These are phyloP conservation scores for Gonocerus acuteangulatus DNA, from an alignment of 2,888 invertebrate species.

Conservation along the genomic window DNA sequence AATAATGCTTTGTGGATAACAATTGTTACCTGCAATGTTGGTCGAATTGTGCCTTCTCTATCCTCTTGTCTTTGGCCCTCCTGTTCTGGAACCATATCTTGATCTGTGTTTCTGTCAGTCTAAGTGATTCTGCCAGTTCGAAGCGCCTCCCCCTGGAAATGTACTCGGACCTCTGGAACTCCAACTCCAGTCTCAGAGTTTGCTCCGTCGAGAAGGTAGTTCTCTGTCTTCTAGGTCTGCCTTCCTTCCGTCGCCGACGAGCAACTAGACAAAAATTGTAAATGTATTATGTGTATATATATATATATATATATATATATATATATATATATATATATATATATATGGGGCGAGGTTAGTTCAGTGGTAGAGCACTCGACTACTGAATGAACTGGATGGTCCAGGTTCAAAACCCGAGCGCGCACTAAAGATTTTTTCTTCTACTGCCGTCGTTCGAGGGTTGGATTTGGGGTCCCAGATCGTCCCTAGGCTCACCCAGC, in stretches of 20 bases:
- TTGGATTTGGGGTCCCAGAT: no score
- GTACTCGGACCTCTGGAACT: slow-evolving; percentile 86
- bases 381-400: no score
- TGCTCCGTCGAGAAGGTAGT: slow-evolving; percentile 94
- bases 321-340: no score
- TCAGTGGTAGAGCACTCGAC: no score
- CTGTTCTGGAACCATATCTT: slow-evolving; percentile 93
- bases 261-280: slow-evolving; percentile 74
- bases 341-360: no score
- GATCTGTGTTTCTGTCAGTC: slow-evolving; percentile 69
- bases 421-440: no score
- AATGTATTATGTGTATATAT: no score
- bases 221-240: slow-evolving; percentile 77
- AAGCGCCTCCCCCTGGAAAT: slow-evolving; percentile 78
- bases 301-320: no score
- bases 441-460: no score
- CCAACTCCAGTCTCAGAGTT: slow-evolving; percentile 79
- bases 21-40: slow-evolving; percentile 76
- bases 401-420: no score
- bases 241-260: slow-evolving; percentile 75
- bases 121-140: slow-evolving; percentile 64
- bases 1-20: no score
- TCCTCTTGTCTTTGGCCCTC: slow-evolving; percentile 89
- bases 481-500: no score
- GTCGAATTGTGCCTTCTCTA: slow-evolving; percentile 91